Evolutionary conservation across 2,113 vertebrate genomes (phyloP), one percentile per base, ranked within the genome.

Genomic region (Austrofundulus limnaeus): DNA sequence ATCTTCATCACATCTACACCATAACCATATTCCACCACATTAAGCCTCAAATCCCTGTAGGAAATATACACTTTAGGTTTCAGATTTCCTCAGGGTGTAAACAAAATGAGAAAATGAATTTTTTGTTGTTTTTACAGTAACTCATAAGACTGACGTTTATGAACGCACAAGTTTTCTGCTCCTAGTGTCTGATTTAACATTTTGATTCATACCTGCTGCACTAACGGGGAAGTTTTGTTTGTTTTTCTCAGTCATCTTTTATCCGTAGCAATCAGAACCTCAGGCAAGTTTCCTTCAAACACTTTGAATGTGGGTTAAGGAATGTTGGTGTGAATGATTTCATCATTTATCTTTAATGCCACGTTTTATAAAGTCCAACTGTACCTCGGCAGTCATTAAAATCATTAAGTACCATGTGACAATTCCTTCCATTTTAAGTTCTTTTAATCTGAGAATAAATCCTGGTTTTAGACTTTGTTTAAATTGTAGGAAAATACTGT

Each of bases 141-240:
- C 68, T 28, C 25, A 57, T n/a, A 38, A 73, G 62, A 80, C 84
- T 42, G 21, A 42, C 61, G 37, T 67, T 83, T 80, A 79, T 65
- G 37, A 66, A 80, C 71, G 85, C 89, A 92, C 85, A 91, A 71
- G 51, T 70, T 59, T 34, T 74, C 58, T 70, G 77, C 85, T 83
- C 87, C 80, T 88, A 82, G 57, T 46, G 61, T 66, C 74, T 60
- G 59, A 62, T 84, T 67, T 70, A 57, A 72, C n/a, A 52, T 75
- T 46, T 51, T 66, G 68, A 62, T 77, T 74, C 49, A 20, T 51
- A 57, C 73, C 25, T 66, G 6, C 24, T 70, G 41, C 66, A 61
- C 61, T 38, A 72, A 48, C 55, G 54, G 39, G 61, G 61, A 71
- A 28, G 23, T 74, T 59, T 48, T 82, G 51, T 37, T 64, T 76